These are phyloP conservation scores for Mirza zaza DNA, from an alignment of 2,113 vertebrate genomes.

Conservation along the genomic window DNA sequence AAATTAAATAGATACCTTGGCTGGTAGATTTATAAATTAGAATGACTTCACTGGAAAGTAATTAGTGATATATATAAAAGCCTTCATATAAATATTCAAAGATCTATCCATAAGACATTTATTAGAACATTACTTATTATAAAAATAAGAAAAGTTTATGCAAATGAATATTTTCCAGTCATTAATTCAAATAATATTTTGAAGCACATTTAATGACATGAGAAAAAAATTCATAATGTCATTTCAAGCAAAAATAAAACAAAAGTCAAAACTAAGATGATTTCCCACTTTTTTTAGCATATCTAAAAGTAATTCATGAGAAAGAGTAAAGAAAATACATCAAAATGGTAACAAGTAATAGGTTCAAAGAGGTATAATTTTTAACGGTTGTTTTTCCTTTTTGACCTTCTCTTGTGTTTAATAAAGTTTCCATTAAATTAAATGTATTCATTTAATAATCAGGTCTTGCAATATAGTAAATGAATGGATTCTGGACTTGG, in stretches of 20 bases:
- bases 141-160: not conserved
- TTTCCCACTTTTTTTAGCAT: not conserved
- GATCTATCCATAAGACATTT: not conserved
- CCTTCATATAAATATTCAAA: not conserved
- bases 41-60: slow-evolving; percentile 39
- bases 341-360: not conserved
- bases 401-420: not conserved
- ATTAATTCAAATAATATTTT: not conserved
- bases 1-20: not conserved
- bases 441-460: not conserved
- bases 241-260: not conserved
- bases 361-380: not conserved
- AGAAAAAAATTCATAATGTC: not conserved
- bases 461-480: not conserved
- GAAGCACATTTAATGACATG: not conserved
- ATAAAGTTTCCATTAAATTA: not conserved
- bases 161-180: not conserved
- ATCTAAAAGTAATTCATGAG: not conserved
- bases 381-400: not conserved
- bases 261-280: not conserved
- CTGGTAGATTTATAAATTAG: not conserved
- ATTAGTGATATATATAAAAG: not conserved
- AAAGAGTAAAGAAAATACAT: not conserved
- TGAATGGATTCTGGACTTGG: not conserved
- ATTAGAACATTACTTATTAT: not conserved